Percentiles rank a stretch among this genome's conserved stretches.
Evolutionary conservation across 1,140 invertebrate genomes (phyloP).

Genomic region (Drosophila parvula): DNA sequence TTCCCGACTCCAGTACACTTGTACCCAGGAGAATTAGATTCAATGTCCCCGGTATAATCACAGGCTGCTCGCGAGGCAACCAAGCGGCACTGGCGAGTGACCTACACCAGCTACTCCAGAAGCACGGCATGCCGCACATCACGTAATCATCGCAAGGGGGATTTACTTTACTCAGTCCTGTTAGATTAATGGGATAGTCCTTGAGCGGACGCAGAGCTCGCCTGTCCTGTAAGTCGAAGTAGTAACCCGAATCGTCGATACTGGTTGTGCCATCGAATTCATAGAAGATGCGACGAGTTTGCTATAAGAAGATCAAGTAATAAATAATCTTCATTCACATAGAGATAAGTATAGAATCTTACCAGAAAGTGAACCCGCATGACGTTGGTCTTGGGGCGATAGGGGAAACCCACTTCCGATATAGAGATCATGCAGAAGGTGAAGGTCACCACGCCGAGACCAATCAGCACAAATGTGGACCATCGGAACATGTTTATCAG

Average conservation of each 20-base stretch:
- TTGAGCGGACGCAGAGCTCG: conserved; percentile 87
- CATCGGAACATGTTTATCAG: conserved; percentile 70
- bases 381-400: conserved; percentile 88
- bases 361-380: conserved; percentile 88
- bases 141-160: conserved; percentile 87
- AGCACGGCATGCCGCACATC: conserved; percentile 88
- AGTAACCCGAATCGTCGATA: conserved; percentile 87
- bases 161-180: conserved; percentile 86
- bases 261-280: conserved; percentile 85
- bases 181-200: conserved; percentile 60
- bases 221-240: conserved; percentile 89
- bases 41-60: conserved; percentile 20
- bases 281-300: conserved; percentile 87
- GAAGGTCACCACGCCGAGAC: conserved; percentile 45
- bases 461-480: conserved; percentile 38
- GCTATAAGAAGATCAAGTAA: conserved; percentile 79
- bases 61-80: conserved; percentile 41
- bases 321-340: neutral
- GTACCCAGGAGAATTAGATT: conserved; percentile 23
- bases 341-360: conserved; percentile 57
- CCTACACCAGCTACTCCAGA: conserved; percentile 39
- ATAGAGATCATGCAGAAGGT: conserved; percentile 84
- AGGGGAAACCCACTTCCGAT: conserved; percentile 89
- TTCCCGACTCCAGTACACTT: conserved; percentile 18
- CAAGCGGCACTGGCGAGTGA: conserved; percentile 32